Evolutionary conservation across 2,113 vertebrate genomes (phyloP).

Genomic region (Periophthalmodon schlosseri): DNA sequence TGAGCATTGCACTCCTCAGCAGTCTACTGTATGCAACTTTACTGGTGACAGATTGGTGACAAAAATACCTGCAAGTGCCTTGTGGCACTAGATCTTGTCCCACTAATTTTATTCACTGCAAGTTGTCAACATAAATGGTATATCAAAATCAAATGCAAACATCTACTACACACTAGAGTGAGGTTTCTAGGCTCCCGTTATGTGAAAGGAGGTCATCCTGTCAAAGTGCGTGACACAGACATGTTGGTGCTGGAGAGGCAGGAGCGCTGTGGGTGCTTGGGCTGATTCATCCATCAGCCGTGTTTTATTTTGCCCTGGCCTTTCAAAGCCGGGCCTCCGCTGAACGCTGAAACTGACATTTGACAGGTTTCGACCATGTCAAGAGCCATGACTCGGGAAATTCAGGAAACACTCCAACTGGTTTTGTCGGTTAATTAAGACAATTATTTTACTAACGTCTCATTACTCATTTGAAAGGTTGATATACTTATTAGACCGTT

Average conservation of each 20-base stretch:
- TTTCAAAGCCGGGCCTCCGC: slow-evolving; percentile 40
- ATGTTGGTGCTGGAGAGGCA: slow-evolving; percentile 7
- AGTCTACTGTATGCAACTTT: too few relatives aligned
- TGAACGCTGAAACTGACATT: slow-evolving; percentile 74
- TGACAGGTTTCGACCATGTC: slow-evolving; percentile 54
- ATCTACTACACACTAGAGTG: not conserved
- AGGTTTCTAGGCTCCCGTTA: not conserved
- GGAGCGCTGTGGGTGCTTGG: slow-evolving; percentile 15
- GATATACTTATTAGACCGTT: not conserved
- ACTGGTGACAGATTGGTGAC: too few relatives aligned
- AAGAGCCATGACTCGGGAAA: slow-evolving; percentile 48
- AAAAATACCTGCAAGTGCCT: too few relatives aligned
- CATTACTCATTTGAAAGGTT: not conserved
- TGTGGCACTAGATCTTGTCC: not conserved
- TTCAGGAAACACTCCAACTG: slow-evolving; percentile 22
- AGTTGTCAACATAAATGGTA: not conserved
- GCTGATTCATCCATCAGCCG: slow-evolving; percentile 50
- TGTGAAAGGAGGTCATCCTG: slow-evolving; percentile 1
- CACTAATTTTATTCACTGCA: not conserved
- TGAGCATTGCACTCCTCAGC: too few relatives aligned
- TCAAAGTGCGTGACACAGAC: slow-evolving; percentile 3
- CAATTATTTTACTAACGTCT: not conserved
- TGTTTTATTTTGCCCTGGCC: slow-evolving; percentile 29
- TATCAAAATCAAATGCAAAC: not conserved
- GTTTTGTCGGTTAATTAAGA: slow-evolving; percentile 28